Evolutionary conservation across 1,140 invertebrate species (phyloP), one percentile per base, ranked within the genome.

Genomic region (Bathynomus jamesi): DNA sequence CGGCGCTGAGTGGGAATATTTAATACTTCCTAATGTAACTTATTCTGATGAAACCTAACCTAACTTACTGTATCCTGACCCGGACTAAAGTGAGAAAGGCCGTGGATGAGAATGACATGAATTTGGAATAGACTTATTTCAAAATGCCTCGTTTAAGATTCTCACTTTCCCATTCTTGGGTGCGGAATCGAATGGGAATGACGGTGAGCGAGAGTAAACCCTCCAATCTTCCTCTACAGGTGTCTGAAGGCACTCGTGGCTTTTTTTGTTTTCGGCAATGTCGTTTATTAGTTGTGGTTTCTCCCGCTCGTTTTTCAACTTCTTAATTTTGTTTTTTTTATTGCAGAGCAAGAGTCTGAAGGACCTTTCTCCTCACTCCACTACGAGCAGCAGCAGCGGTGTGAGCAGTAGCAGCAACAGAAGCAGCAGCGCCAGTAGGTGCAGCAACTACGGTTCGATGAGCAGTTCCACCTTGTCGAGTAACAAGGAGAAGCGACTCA

Each of bases 381-480:
- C 74, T 63, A 74, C 74, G 4, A 78, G 71, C 64, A 74, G 72
- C 28, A 78, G 76, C 60, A 76, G 67, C 63, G 72, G 75, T 5
- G 75, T 74, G 13, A 70, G 67, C 31, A 76, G 71, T 63, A 73
- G 71, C 28, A 67, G 65, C 46, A 53, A 53, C 32, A 63, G 73
- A 60, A 76, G 75, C 63, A 72, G 61, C 25, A 74, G 67, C 32
- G 61, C 74, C 61, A 72, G 61, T 40, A 53, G 31, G 25, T 67
- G 72, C 69, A 75, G 78, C 40, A 75, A 62, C 28, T 66, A 70
- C 61, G 72, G 74, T 17, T 78, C 74, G 7, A 73, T 76, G 21
- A 77, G 69, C 25, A 75, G 70, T 21, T 86, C 86, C 11, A 87
- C 86, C 80, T 86, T 87, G 2, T 84, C 86, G n/a, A 86, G 85